These are phyloP conservation scores for Teleogryllus oceanicus DNA, from an alignment of 2,888 invertebrate genomes.

Conservation along the genomic window DNA sequence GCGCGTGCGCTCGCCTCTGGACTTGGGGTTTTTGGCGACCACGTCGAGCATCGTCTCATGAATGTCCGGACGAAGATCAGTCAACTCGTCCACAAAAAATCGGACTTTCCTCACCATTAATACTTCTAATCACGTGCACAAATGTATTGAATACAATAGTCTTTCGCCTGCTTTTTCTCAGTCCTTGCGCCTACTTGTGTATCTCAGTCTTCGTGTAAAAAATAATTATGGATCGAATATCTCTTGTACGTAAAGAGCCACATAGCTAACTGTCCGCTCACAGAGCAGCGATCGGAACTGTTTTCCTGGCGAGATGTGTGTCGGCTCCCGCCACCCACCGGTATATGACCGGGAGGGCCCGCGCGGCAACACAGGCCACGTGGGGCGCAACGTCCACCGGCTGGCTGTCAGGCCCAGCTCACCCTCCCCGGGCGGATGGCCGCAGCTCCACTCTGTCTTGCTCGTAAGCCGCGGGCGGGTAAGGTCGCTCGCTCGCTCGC, in stretches of 20 bases:
- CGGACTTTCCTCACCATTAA: not conserved
- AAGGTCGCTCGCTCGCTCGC: no score
- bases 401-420: no score
- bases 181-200: not conserved
- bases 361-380: no score
- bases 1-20: constrained; percentile 35
- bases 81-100: constrained; percentile 12
- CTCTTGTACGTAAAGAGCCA: no score
- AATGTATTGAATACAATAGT: not conserved
- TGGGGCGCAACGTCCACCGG: no score
- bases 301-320: no score
- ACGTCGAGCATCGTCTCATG: constrained; percentile 33
- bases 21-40: constrained; percentile 33
- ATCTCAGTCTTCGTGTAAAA: not conserved
- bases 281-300: not conserved
- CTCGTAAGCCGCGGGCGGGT: no score
- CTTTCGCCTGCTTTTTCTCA: not conserved
- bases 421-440: no score
- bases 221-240: no score
- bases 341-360: no score
- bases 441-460: no score
- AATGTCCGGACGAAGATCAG: constrained; percentile 19
- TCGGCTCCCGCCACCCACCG: no score
- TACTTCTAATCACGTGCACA: not conserved
- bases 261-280: not conserved